A percentile compares a stretch with the other conserved stretches of the same genome.
Evolutionary conservation across 2,113 vertebrate genomes (phyloP).

Genomic region (Microtus oregoni): DNA sequence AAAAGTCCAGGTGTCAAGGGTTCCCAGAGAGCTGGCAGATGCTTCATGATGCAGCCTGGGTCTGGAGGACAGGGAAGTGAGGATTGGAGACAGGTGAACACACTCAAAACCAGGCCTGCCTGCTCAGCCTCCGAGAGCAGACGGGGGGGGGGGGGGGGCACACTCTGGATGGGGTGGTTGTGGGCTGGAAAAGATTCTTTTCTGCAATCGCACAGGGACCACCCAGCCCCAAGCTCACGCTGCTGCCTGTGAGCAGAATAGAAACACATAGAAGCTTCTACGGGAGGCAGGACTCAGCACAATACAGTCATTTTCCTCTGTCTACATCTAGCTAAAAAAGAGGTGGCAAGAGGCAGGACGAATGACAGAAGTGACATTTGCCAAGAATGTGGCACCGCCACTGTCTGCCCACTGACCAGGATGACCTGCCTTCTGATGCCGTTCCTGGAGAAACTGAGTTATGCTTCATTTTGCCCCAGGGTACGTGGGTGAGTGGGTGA

Average conservation of each 20-base stretch:
- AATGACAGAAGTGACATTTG: slow-evolving; percentile 8
- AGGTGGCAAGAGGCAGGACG: not conserved
- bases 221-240: not conserved
- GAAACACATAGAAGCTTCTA: not conserved
- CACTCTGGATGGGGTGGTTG: not conserved
- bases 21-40: not conserved
- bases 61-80: not conserved
- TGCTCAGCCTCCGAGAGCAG: not conserved
- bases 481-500: slow-evolving; percentile 67
- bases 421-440: slow-evolving; percentile 30
- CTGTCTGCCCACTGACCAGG: not conserved
- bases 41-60: not conserved
- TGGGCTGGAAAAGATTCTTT: not conserved
- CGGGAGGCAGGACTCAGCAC: not conserved
- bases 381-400: not conserved
- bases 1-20: not conserved
- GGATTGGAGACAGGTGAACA: not conserved
- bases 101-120: not conserved
- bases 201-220: not conserved
- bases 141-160: fast-evolving
- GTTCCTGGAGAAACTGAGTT: slow-evolving; percentile 60
- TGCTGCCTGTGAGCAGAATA: not conserved
- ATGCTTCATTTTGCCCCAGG: slow-evolving; percentile 52
- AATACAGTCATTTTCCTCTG: not conserved
- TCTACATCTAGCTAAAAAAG: not conserved